Conservation (phyloP, 2,113 vertebrate genomes). For the Pleuronectes platessa region DNA sequence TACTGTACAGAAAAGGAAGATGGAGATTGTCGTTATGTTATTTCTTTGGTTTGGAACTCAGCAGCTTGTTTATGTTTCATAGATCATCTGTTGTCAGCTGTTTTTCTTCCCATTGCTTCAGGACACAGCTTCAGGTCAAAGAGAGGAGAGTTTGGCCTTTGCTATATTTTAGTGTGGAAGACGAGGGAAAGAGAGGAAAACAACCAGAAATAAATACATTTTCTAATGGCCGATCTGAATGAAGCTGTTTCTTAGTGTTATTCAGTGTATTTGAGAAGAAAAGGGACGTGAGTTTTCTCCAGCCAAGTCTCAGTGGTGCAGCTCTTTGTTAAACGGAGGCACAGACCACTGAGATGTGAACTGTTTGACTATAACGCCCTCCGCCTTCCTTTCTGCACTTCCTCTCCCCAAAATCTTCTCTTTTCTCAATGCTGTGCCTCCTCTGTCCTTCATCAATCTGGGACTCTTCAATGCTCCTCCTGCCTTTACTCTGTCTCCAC, state of each 20-base stretch:
- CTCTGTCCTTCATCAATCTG: slow-evolving; percentile 3
- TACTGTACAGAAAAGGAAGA: slow-evolving; percentile 26
- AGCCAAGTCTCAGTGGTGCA: slow-evolving; percentile 3
- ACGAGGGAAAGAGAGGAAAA: background rate
- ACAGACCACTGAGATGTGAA: slow-evolving; percentile 30
- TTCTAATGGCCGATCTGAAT: background rate
- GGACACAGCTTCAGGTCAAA: slow-evolving; percentile 14
- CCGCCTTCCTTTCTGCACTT: slow-evolving; percentile 47
- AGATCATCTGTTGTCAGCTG: background rate
- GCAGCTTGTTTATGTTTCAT: slow-evolving; percentile 17
- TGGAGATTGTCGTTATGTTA: slow-evolving; percentile 1
- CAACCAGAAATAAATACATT: too few species aligned
- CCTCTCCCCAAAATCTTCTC: slow-evolving; percentile 28
- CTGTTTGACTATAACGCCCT: slow-evolving; percentile 64
- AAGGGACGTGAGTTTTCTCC: background rate
- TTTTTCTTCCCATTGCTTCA: background rate
- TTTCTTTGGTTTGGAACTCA: background rate
- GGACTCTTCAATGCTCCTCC: background rate
- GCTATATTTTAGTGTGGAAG: background rate
- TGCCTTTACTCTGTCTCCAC: slow-evolving; percentile 1
- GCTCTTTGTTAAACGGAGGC: slow-evolving; percentile 1
- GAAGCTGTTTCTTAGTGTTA: background rate
- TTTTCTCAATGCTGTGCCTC: slow-evolving; percentile 20
- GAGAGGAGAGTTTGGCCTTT: background rate
- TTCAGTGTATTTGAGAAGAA: background rate